These are phyloP conservation scores for Drosophila melanocephala DNA, from an alignment of 2,888 invertebrate species.

Conservation along the genomic window DNA sequence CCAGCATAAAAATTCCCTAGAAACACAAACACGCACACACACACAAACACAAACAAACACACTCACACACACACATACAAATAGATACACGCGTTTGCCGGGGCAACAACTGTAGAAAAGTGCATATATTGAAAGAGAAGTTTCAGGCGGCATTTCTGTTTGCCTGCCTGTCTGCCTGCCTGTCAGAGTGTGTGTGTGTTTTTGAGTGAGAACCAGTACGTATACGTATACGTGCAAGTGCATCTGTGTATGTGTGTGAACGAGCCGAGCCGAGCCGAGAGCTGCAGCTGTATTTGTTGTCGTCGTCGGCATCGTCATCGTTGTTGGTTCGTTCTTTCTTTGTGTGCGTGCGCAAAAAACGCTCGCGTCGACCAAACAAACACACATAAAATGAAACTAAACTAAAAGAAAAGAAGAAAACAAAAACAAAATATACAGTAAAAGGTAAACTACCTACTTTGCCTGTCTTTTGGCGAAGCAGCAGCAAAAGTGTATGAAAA, in stretches of 20 bases:
- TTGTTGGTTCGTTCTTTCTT: background rate
- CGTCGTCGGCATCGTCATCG: slow-evolving; percentile 13
- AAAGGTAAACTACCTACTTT: slow-evolving; percentile 81
- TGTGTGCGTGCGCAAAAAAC: slow-evolving; percentile 67
- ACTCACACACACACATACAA: background rate
- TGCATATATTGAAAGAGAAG: slow-evolving; percentile 41
- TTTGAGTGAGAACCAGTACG: slow-evolving; percentile 25
- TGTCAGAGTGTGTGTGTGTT: slow-evolving; percentile 8
- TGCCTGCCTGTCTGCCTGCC: background rate
- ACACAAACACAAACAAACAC: slow-evolving; percentile 11
- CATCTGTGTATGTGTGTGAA: slow-evolving; percentile 18
- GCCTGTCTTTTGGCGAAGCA: slow-evolving; percentile 68
- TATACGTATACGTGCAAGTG: slow-evolving; percentile 23
- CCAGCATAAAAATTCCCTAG: slow-evolving; percentile 67
- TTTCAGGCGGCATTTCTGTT: slow-evolving; percentile 52
- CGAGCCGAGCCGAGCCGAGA: background rate
- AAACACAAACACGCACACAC: slow-evolving; percentile 33
- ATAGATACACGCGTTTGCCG: slow-evolving; percentile 28
- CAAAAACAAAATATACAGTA: slow-evolving; percentile 11
- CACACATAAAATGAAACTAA: slow-evolving; percentile 26
- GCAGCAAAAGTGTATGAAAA: slow-evolving; percentile 80
- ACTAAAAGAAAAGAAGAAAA: slow-evolving; percentile 24
- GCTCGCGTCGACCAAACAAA: slow-evolving; percentile 19
- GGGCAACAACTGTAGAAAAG: slow-evolving; percentile 47
- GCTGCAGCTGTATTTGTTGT: slow-evolving; percentile 21